phyloP scores from a whole-genome alignment of 92 coral and sea anemone species.

The Muricea muricata region DNA sequence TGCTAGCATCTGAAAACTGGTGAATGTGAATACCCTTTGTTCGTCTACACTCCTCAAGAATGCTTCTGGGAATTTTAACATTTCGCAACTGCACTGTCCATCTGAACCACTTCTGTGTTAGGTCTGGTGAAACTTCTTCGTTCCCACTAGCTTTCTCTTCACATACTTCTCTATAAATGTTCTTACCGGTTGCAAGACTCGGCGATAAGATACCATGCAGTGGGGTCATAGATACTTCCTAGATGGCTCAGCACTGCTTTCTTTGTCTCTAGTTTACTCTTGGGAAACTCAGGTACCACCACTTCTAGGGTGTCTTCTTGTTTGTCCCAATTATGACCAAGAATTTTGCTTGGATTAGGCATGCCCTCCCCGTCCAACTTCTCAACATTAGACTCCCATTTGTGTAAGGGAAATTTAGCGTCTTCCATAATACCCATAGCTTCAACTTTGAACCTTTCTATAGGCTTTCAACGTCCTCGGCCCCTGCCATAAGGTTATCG shows the following conservation, averaged over 20 bases:
- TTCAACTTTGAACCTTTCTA: neutral
- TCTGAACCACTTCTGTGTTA: constrained; percentile 12
- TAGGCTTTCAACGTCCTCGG: constrained; percentile 43
- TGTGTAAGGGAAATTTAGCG: constrained; percentile 35
- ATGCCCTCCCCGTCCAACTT: constrained; percentile 21
- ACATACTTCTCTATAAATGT: constrained; percentile 44
- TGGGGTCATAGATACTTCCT: constrained; percentile 40
- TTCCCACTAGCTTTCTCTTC: constrained; percentile 41
- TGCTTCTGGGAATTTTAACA: constrained; percentile 38
- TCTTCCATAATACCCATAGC: neutral
- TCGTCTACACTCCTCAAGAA: neutral
- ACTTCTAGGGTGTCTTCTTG: constrained; percentile 25
- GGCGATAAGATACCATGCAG: constrained; percentile 41
- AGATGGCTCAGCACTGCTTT: constrained; percentile 34
- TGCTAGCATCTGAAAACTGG: neutral
- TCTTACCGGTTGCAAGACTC: constrained; percentile 41
- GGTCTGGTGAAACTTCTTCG: constrained; percentile 18
- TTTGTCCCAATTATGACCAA: constrained; percentile 42
- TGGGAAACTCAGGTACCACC: neutral
- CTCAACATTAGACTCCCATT: constrained; percentile 42
- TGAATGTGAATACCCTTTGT: constrained; percentile 3
- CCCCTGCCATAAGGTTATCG: constrained; percentile 65
- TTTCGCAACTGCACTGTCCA: constrained; percentile 23
- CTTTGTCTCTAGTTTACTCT: constrained; percentile 35
- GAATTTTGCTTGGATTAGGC: constrained; percentile 42